A percentile compares a stretch with the other conserved stretches of the same genome.
These are phyloP conservation scores for Brachyrhaphis roseni DNA, from an alignment of 2,797 vertebrate genomes.

Conservation along the genomic window DNA sequence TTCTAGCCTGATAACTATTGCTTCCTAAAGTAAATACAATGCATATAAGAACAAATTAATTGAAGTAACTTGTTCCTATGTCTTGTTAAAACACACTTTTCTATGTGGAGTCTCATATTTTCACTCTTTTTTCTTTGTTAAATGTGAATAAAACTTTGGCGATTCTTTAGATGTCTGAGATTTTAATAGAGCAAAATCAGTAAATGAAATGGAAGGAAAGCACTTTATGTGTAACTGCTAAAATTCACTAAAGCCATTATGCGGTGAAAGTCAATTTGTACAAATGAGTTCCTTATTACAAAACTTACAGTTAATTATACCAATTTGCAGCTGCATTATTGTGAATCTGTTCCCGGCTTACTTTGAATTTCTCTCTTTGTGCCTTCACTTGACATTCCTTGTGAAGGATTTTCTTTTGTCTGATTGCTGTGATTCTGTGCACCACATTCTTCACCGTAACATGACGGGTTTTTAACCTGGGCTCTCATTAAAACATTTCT, in stretches of 20 bases:
- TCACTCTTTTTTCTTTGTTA: too few species aligned
- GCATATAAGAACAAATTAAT: not conserved
- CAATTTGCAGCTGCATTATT: not conserved
- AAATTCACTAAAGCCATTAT: not conserved
- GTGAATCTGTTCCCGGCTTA: not conserved
- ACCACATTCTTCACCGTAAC: not conserved
- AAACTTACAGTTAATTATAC: slow-evolving; percentile 3
- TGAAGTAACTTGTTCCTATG: not conserved
- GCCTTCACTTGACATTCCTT: not conserved
- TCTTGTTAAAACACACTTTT: not conserved
- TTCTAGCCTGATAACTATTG: not conserved
- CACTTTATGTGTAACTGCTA: not conserved
- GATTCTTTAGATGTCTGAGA: not conserved
- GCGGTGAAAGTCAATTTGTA: not conserved
- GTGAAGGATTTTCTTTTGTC: not conserved
- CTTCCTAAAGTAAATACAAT: not conserved
- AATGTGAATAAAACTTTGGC: not conserved
- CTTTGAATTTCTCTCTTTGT: not conserved
- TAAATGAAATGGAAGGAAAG: not conserved
- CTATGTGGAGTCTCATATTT: not conserved
- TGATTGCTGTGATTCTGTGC: not conserved
- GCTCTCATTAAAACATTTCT: not conserved
- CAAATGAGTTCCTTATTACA: not conserved
- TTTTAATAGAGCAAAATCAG: not conserved
- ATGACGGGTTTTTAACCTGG: not conserved